Conservation (phyloP, 35 echinoderm and acorn worm genomes). For the Diadema setosum region DNA sequence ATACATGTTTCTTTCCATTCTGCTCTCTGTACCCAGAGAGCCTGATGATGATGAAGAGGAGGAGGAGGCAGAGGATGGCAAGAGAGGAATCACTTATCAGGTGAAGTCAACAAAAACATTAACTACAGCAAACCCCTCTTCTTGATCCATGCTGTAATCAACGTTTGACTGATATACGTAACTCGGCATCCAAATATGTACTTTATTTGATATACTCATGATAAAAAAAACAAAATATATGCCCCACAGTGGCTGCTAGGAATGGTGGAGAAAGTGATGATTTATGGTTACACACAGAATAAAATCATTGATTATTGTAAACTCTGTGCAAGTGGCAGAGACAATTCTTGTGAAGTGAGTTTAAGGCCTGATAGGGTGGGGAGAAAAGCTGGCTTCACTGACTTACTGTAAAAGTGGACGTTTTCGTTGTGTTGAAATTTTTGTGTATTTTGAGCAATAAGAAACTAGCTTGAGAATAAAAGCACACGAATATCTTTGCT, state of each 20-base stretch:
- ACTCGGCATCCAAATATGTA: neutral
- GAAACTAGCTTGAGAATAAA: too few relatives aligned
- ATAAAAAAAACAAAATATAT: neutral
- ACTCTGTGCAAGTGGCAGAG: too few relatives aligned
- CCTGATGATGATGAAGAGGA: constrained; percentile 30
- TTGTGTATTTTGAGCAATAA: too few relatives aligned
- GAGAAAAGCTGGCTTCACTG: too few relatives aligned
- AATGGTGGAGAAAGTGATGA: too few relatives aligned
- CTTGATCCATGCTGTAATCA: neutral
- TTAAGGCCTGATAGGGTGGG: too few relatives aligned
- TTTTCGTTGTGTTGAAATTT: too few relatives aligned
- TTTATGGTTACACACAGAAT: too few relatives aligned
- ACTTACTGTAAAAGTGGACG: too few relatives aligned
- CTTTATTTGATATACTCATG: neutral
- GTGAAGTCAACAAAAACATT: constrained; percentile 15
- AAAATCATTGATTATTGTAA: too few relatives aligned
- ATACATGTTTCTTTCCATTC: neutral
- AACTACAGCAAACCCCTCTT: neutral
- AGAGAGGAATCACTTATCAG: constrained; percentile 81
- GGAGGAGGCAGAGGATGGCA: constrained; percentile 31
- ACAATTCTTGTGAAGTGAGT: too few relatives aligned
- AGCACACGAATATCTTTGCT: too few relatives aligned
- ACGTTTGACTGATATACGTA: neutral
- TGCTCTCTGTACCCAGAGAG: neutral
- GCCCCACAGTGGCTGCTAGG: neutral